These are phyloP conservation scores for Ypsolopha scabrella DNA, from an alignment of 2,888 invertebrate genomes.

Conservation along the genomic window DNA sequence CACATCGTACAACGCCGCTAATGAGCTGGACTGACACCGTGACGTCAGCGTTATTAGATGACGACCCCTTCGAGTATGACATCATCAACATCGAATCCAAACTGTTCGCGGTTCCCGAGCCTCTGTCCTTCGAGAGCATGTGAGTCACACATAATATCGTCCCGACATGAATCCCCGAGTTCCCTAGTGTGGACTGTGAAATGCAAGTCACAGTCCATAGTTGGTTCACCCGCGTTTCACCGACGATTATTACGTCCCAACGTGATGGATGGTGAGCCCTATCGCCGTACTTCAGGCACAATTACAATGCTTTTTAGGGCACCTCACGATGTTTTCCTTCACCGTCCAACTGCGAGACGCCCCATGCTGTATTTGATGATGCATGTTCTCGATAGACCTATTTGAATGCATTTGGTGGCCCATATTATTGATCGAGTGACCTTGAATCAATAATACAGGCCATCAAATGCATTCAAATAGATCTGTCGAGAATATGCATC, in stretches of 20 bases:
- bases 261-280: no score
- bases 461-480: constrained; percentile 55
- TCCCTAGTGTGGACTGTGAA: no score
- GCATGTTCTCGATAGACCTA: constrained; percentile 52
- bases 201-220: no score
- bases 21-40: neutral
- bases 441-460: constrained; percentile 48
- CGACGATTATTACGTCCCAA: no score
- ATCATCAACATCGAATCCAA: constrained; percentile 50
- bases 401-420: constrained; percentile 53
- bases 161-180: no score
- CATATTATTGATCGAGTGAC: constrained; percentile 48
- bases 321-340: no score
- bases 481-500: constrained; percentile 54
- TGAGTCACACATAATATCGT: neutral
- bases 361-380: constrained; percentile 44
- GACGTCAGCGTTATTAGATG: constrained; percentile 22
- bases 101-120: constrained; percentile 27
- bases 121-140: constrained; percentile 13
- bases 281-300: no score
- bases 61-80: constrained; percentile 55
- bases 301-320: no score
- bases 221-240: no score
- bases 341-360: constrained; percentile 57
- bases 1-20: constrained; percentile 8